Evolutionary conservation across 1,140 invertebrate genomes (phyloP), one percentile per base, ranked within the genome.

Genomic region (Lordiphosa collinella): DNA sequence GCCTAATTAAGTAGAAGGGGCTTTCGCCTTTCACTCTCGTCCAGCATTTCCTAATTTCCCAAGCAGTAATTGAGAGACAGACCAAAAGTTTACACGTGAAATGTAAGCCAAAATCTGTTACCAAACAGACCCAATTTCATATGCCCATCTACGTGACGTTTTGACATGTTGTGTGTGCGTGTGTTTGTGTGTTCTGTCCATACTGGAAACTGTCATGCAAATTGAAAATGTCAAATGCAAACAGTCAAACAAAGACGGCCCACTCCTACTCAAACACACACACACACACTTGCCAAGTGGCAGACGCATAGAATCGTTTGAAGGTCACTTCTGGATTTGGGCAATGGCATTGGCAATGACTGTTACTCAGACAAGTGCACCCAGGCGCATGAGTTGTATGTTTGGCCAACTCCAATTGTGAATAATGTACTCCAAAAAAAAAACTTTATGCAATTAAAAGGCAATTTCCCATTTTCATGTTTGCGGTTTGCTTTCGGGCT

Each of bases 191-290:
- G 34, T 10, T 32, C 43, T 41, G 46, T 44, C 48, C 56, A 52
- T 47, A 29, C 44, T 58, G 74, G 47, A 65, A 68, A 67, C 64
- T 71, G 72, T 82, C 75, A 82, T 82, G 78, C 62, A 82, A 82
- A 84, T 82, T 82, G 78, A 82, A 84, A 82, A 82, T 76, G 76
- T 72, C 76, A 82, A 80, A 82, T 82, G 71, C 76, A 80, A 80
- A 80, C 75, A 82, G 75, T 75, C 60, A 56, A 61, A 67, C 38
- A 51, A 35, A 57, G 60, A 53, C 60, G 51, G 60, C 54, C 56
- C 35, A 44, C 52, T 11, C 31, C 25, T 46, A 57, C 35, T 46
- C 49, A 60, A 31, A 58, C 34, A 16, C 47, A 41, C 36, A 59
- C 40, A 59, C 49, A 47, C 46, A 34, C 44, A 61, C 48, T 25